Evolutionary conservation across 2,797 vertebrate genomes (phyloP).

Genomic region (Semaprochilodus insignis): DNA sequence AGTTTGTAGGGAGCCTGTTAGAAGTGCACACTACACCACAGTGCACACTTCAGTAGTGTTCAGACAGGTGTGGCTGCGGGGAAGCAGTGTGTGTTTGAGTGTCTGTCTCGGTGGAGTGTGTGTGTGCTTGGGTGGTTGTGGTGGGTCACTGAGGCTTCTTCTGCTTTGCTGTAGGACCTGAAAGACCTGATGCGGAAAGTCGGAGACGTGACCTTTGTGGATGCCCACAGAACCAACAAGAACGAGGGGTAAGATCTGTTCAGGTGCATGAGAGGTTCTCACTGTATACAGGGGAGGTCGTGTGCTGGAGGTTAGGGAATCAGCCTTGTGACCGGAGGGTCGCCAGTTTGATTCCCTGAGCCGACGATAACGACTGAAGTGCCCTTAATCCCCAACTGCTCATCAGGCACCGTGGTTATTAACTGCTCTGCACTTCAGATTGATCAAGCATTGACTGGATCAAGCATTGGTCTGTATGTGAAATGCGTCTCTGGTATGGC

Average conservation of each 20-base stretch:
- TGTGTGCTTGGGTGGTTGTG: background rate
- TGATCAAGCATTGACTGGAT: no score
- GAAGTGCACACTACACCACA: conserved; percentile 26
- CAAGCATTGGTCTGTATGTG: no score
- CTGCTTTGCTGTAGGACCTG: conserved; percentile 86
- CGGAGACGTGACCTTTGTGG: conserved; percentile 94
- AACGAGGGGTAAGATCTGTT: conserved; percentile 86
- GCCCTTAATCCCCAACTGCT: no score
- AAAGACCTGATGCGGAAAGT: conserved; percentile 97
- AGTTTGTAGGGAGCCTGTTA: conserved; percentile 34
- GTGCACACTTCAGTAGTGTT: conserved; percentile 33
- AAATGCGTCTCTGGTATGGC: no score
- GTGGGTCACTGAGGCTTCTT: conserved; percentile 58
- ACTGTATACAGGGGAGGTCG: no score
- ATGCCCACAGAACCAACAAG: conserved; percentile 92
- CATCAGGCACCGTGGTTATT: no score
- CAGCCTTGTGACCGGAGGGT: no score
- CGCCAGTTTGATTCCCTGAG: no score
- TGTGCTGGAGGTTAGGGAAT: no score
- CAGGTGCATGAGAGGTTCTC: background rate
- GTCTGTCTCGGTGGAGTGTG: conserved; percentile 37
- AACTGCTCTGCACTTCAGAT: no score
- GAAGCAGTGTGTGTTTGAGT: conserved; percentile 41
- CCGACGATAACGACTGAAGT: no score
- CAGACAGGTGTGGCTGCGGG: conserved; percentile 37